Conservation (phyloP, 2,113 vertebrate genomes). For the Trematocara stigmaticum region DNA sequence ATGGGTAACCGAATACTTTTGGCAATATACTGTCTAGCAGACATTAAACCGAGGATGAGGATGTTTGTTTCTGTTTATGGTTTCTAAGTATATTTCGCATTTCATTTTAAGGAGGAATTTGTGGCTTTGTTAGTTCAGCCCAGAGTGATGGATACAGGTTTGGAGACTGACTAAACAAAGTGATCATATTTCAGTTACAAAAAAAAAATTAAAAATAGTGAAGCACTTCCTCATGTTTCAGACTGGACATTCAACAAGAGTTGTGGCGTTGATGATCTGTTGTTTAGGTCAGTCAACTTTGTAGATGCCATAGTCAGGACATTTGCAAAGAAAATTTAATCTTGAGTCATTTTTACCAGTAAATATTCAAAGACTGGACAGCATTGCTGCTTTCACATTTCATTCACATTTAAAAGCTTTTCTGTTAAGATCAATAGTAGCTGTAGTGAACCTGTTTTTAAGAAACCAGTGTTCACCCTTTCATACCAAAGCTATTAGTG, state of each 20-base stretch:
- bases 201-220: accelerated
- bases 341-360: not conserved
- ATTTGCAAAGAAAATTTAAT: not conserved
- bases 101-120: not conserved
- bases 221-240: not conserved
- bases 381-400: not conserved
- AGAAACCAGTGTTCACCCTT: not conserved
- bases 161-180: not conserved
- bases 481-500: not conserved
- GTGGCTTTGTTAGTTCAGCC: not conserved
- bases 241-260: not conserved
- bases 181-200: not conserved
- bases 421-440: not conserved
- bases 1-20: not conserved
- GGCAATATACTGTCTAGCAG: not conserved
- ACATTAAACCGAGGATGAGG: not conserved
- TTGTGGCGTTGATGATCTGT: not conserved
- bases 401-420: not conserved
- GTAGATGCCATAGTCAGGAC: not conserved
- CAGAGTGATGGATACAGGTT: not conserved
- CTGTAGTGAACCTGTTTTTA: not conserved
- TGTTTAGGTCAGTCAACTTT: not conserved
- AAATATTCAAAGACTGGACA: not conserved
- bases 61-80: not conserved
- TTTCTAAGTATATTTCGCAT: not conserved